These are phyloP conservation scores for Dinocampus coccinellae DNA, from an alignment of 2,888 invertebrate species.

Conservation along the genomic window DNA sequence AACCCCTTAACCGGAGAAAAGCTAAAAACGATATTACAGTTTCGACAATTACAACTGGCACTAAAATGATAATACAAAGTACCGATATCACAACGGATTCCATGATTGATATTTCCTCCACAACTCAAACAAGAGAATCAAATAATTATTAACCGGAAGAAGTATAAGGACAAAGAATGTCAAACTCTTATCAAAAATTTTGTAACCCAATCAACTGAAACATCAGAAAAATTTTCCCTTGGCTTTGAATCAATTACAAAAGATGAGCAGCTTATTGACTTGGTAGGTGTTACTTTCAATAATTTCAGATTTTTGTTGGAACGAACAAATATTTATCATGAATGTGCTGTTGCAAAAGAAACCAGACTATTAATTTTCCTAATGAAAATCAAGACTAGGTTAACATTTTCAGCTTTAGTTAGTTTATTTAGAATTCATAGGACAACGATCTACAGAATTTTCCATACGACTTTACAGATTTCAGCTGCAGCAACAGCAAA, in stretches of 20 bases:
- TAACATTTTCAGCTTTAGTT: slow-evolving; percentile 42
- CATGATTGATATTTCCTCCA: background rate
- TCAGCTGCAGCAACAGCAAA: background rate
- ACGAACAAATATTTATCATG: slow-evolving; percentile 15
- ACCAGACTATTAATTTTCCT: slow-evolving; percentile 42
- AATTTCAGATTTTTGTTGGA: slow-evolving; percentile 32
- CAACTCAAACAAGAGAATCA: no score
- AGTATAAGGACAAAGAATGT: no score
- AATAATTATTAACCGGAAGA: no score
- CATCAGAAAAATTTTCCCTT: no score
- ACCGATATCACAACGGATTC: no score
- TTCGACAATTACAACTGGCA: background rate
- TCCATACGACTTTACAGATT: slow-evolving; percentile 6
- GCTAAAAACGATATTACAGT: background rate
- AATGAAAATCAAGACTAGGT: slow-evolving; percentile 8
- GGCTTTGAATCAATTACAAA: slow-evolving; percentile 35
- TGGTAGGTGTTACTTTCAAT: slow-evolving; percentile 30
- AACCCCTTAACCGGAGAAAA: no score
- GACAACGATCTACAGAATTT: slow-evolving; percentile 36
- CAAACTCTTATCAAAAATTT: no score
- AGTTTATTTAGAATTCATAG: slow-evolving; percentile 39
- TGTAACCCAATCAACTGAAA: no score
- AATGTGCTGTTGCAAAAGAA: slow-evolving; percentile 24
- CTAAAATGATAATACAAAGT: no score
- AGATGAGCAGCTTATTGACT: slow-evolving; percentile 33